Conservation (phyloP, 2,888 invertebrate genomes). For the Himalopsyche tibetana region DNA sequence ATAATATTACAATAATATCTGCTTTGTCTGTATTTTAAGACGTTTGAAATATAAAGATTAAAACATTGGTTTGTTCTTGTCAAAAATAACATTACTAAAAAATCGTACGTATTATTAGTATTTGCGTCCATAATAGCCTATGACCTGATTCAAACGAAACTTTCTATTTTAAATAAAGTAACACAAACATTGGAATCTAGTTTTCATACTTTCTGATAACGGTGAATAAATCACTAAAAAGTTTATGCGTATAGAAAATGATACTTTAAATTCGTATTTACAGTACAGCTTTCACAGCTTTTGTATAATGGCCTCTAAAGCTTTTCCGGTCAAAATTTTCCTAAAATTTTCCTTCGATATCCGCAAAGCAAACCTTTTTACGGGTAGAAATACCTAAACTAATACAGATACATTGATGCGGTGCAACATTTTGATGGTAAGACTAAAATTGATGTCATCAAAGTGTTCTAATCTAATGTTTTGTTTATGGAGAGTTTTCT, state of each 20-base stretch:
- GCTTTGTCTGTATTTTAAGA: too few species aligned
- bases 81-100: too few species aligned
- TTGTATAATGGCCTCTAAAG: slow-evolving; percentile 43
- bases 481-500: background rate
- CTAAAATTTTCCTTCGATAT: slow-evolving; percentile 43
- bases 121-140: background rate
- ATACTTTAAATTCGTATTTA: slow-evolving; percentile 43
- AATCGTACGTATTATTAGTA: too few species aligned
- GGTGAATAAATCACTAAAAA: slow-evolving; percentile 39
- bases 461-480: background rate
- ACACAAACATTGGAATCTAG: slow-evolving; percentile 19
- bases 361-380: slow-evolving; percentile 43
- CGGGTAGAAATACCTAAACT: slow-evolving; percentile 43
- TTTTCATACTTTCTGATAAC: slow-evolving; percentile 28
- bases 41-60: too few species aligned
- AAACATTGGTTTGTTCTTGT: too few species aligned
- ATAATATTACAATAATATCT: too few species aligned
- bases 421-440: background rate
- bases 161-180: slow-evolving; percentile 24
- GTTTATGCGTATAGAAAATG: slow-evolving; percentile 38
- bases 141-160: slow-evolving; percentile 14
- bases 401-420: slow-evolving; percentile 42
- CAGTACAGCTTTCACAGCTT: slow-evolving; percentile 37
- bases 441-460: background rate
- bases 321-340: slow-evolving; percentile 43